Evolutionary conservation across 2,888 invertebrate species (phyloP), one percentile per base, ranked within the genome.

Genomic region (Dolomedes plantarius): DNA sequence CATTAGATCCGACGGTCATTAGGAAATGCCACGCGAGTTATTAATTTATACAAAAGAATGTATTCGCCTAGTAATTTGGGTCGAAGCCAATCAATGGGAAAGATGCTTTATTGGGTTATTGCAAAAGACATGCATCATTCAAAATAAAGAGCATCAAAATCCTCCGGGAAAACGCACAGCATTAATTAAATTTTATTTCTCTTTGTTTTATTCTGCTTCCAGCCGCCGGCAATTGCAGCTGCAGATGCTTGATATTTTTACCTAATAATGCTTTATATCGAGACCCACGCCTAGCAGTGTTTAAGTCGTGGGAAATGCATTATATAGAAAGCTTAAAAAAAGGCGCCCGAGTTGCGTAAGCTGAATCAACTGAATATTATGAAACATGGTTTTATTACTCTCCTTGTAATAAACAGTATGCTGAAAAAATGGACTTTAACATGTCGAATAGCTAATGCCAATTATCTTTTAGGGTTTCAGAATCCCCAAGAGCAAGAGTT

Each of bases 41-140:
- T 85, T 85, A 85, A 85, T 85, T 85, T 85, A 85, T 85, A 85
- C 83, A 85, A 85, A 85, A 85, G 83, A 85, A 85, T 85, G 77
- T 50, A 73, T 31, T 76, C 36, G 64, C 76, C 69, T 27, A 67
- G 83, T 85, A 77, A 85, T 85, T 85, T 77, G 83, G 69, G 77
- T 85, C 83, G 36, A 56, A 73, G 77, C 83, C 83, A 85, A 85
- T 85, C 83, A 78, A 46, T 64, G 56, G n/a, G 27, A 32, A 72
- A 50, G 68, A 56, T 85, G 50, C 77, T 36, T 77, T 83, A 83
- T 83, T 85, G 65, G 77, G 72, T 77, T 56, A 56, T 19, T 19
- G 23, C 56, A 23, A 56, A 56, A 56, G 56, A 19, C 56, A 56
- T 56, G 56, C 56, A 56, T 56, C 23, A 23, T 23, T 23, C 56